These are phyloP conservation scores for Eudemis profundana DNA, from an alignment of 2,888 invertebrate genomes.

Conservation along the genomic window DNA sequence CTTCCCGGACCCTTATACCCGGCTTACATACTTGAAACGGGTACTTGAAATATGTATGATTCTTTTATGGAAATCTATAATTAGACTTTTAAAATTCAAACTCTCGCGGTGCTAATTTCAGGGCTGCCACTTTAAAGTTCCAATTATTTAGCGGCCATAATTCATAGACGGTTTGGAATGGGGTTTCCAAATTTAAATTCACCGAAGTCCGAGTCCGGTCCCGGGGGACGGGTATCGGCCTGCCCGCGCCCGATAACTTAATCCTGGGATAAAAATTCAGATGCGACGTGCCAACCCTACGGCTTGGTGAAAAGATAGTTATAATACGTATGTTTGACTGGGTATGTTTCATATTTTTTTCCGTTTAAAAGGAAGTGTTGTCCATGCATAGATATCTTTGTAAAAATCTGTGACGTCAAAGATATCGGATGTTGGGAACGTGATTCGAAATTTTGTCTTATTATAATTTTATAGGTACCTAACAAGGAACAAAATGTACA, in stretches of 20 bases:
- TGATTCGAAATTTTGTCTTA: too few relatives aligned
- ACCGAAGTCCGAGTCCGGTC: constrained; percentile 28
- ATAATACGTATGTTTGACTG: background rate
- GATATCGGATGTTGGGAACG: too few relatives aligned
- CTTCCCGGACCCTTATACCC: too few relatives aligned
- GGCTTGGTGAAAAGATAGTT: constrained; percentile 13
- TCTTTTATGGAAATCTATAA: background rate
- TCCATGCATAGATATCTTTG: too few relatives aligned
- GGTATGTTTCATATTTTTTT: background rate
- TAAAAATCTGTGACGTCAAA: too few relatives aligned
- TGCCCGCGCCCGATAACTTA: constrained; percentile 46
- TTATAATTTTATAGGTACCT: too few relatives aligned
- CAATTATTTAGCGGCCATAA: constrained; percentile 39
- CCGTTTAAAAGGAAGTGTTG: too few relatives aligned
- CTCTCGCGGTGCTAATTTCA: constrained; percentile 9
- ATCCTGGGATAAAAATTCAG: constrained; percentile 45
- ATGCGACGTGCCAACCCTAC: constrained; percentile 34
- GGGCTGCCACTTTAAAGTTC: constrained; percentile 26
- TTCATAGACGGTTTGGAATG: constrained; percentile 33
- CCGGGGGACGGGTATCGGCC: constrained; percentile 30
- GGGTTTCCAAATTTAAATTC: constrained; percentile 36
- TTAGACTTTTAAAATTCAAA: constrained; percentile 52
- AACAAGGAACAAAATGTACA: too few relatives aligned
- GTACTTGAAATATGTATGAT: too few relatives aligned
- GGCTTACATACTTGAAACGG: too few relatives aligned